A percentile compares a stretch with the other conserved stretches of the same genome.
Evolutionary conservation across 92 coral and sea anemone genomes (phyloP).

Genomic region (Heliopora coerulea): DNA sequence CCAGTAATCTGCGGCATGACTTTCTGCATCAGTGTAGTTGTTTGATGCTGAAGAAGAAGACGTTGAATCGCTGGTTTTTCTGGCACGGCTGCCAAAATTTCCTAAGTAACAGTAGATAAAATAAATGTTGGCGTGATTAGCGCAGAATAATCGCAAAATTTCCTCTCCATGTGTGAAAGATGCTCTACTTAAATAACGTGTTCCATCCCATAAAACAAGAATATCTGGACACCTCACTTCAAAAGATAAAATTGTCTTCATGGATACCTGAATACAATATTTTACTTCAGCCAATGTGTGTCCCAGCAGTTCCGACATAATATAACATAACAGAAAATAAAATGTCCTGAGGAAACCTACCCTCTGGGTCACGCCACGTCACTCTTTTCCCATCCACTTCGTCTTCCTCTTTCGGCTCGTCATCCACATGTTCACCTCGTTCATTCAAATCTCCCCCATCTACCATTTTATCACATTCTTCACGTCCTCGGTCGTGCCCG

Average conservation of each 20-base stretch:
- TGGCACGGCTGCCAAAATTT: not conserved
- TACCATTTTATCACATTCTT: not conserved
- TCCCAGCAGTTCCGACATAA: no score
- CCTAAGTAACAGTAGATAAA: not conserved
- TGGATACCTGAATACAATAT: no score
- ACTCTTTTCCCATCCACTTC: conserved; percentile 18
- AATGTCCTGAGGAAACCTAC: no score
- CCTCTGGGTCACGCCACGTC: conserved; percentile 9
- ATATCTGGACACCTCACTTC: no score
- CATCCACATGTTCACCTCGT: conserved; percentile 15
- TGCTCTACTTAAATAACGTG: no score
- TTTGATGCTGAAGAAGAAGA: conserved; percentile 5
- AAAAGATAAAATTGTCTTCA: no score
- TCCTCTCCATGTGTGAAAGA: no score
- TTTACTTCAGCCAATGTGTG: no score
- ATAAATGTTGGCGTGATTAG: no score
- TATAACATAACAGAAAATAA: no score
- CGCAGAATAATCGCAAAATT: no score
- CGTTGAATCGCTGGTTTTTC: conserved; percentile 13
- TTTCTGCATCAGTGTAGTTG: conserved; percentile 3
- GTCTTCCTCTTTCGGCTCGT: not conserved
- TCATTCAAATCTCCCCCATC: not conserved
- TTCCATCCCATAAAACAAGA: no score
- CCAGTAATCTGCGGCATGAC: conserved; percentile 11
- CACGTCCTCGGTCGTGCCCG: not conserved